A percentile compares a stretch with the other conserved stretches of the same genome.
Evolutionary conservation across 2,888 invertebrate genomes (phyloP).

Genomic region (Coelopa pilipes): DNA sequence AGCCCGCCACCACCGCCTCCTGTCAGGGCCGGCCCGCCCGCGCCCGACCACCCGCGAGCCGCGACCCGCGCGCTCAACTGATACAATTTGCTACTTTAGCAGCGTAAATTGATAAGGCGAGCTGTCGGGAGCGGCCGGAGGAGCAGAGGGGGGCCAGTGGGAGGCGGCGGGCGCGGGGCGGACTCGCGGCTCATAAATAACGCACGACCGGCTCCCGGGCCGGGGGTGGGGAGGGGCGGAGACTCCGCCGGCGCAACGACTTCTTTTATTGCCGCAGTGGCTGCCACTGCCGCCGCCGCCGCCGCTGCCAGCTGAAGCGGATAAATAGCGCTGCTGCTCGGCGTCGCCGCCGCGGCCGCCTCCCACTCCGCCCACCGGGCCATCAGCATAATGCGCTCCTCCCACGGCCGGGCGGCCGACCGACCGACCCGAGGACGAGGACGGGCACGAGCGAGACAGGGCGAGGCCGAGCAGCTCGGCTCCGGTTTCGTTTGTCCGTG

Average conservation of each 20-base stretch:
- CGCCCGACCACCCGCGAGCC: constrained; percentile 12
- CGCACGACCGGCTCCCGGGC: constrained; percentile 25
- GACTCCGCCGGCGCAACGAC: neutral
- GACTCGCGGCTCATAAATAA: constrained; percentile 24
- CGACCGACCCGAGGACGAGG: neutral
- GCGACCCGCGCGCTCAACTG: constrained; percentile 21
- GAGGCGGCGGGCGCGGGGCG: neutral
- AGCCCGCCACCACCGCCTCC: constrained; percentile 1
- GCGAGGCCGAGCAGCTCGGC: neutral
- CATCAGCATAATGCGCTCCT: constrained; percentile 30
- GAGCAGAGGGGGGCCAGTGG: neutral
- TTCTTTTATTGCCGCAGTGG: constrained; percentile 5
- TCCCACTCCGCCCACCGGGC: neutral
- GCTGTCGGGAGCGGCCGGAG: neutral
- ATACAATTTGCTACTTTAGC: constrained; percentile 36
- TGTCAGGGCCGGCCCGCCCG: neutral
- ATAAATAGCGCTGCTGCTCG: constrained; percentile 22
- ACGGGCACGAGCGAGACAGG: constrained; percentile 1
- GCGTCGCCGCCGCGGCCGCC: neutral
- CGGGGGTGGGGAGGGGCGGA: neutral
- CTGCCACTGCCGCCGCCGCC: constrained; percentile 6
- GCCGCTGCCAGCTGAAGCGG: constrained; percentile 5
- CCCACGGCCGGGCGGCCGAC: constrained; percentile 8
- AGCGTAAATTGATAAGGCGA: constrained; percentile 36
- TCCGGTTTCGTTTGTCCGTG: constrained; percentile 7